These are phyloP conservation scores for Rhagium mordax DNA, from an alignment of 2,888 invertebrate genomes.

Conservation along the genomic window DNA sequence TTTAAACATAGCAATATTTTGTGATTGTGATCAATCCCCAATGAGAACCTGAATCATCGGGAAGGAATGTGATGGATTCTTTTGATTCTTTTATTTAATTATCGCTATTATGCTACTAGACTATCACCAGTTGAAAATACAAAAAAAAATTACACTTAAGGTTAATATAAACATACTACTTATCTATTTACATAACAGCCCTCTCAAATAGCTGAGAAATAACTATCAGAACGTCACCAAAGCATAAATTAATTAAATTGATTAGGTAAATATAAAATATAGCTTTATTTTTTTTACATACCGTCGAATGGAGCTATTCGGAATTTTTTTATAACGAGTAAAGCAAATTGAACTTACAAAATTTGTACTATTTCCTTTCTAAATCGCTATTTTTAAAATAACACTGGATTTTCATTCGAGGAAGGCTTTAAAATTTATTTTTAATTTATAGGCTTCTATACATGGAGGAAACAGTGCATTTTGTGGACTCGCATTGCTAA, in stretches of 20 bases:
- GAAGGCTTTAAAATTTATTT: background rate
- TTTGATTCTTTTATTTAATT: constrained; percentile 31
- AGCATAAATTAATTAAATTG: background rate
- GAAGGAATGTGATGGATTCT: constrained; percentile 41
- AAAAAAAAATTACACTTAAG: constrained; percentile 30
- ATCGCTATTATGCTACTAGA: constrained; percentile 36
- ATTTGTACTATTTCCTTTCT: background rate
- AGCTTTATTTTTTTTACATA: background rate
- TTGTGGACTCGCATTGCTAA: background rate
- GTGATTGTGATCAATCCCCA: constrained; percentile 34
- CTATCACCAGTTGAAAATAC: constrained; percentile 51
- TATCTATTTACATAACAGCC: constrained; percentile 52
- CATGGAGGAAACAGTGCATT: background rate
- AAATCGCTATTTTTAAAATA: background rate
- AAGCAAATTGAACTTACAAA: background rate
- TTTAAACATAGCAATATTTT: background rate
- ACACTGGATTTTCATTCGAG: background rate
- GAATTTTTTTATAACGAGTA: too few species aligned
- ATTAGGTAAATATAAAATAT: background rate
- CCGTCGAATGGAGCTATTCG: too few species aligned
- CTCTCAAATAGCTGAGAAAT: constrained; percentile 50
- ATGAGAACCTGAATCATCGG: constrained; percentile 28
- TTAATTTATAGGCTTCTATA: background rate
- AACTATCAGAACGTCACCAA: constrained; percentile 39
- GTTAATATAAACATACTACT: constrained; percentile 21